phyloP scores from a whole-genome alignment of 1,140 invertebrate genomes.

The Drosophila auraria region DNA sequence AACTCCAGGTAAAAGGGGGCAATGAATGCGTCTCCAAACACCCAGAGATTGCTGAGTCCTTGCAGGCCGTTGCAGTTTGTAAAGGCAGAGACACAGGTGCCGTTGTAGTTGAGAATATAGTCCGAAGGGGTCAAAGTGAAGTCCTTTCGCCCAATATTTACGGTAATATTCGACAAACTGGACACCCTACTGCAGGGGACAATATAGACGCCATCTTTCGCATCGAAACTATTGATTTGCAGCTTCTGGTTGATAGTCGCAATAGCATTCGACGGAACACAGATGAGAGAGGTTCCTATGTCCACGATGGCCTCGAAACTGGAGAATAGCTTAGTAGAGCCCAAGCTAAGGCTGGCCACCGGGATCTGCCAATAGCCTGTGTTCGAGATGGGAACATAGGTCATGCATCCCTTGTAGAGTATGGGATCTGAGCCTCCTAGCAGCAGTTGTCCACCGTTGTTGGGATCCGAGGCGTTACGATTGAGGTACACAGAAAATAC shows the following conservation, averaged over 20 bases:
- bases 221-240: constrained; percentile 90
- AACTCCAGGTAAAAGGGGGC: constrained; percentile 48
- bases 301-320: constrained; percentile 98
- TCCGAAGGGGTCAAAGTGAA: constrained; percentile 46
- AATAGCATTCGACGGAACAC: constrained; percentile 93
- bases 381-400: constrained; percentile 93
- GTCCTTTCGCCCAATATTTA: constrained; percentile 60
- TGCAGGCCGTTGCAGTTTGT: constrained; percentile 89
- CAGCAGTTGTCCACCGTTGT: constrained; percentile 94
- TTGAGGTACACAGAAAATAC: constrained; percentile 96
- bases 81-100: constrained; percentile 66
- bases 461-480: constrained; percentile 89
- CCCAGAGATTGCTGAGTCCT: constrained; percentile 33
- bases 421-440: constrained; percentile 96
- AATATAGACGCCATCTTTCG: constrained; percentile 86
- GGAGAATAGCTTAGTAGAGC: constrained; percentile 85
- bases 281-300: constrained; percentile 98
- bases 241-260: constrained; percentile 89
- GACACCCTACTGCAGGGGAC: constrained; percentile 86
- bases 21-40: constrained; percentile 54
- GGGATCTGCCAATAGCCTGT: constrained; percentile 98
- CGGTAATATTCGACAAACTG: constrained; percentile 40
- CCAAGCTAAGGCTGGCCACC: constrained; percentile 89
- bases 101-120: constrained; percentile 84
- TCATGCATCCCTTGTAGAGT: constrained; percentile 95